Evolutionary conservation across 2,797 vertebrate genomes (phyloP).

Genomic region (Kryptolebias ocellatus): DNA sequence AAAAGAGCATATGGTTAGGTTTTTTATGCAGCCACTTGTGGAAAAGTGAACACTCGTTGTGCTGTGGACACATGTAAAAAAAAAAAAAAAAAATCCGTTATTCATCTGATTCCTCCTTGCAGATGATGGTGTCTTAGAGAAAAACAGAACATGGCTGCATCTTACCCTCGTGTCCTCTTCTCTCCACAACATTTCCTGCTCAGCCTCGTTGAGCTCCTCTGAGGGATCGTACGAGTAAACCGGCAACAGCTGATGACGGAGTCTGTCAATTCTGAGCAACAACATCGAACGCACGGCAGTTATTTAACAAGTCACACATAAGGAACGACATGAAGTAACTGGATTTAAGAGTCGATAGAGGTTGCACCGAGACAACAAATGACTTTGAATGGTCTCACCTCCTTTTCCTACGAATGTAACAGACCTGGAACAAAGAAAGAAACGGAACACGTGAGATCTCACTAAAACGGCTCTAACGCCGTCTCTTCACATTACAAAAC

Average conservation of each 20-base stretch:
- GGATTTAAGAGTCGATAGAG: background rate
- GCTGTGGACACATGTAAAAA: too few relatives aligned
- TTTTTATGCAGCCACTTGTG: too few relatives aligned
- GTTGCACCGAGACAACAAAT: background rate
- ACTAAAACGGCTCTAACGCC: too few relatives aligned
- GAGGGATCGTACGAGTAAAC: conserved; percentile 94
- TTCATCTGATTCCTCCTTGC: background rate
- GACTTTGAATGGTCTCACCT: conserved; percentile 64
- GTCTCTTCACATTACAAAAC: too few relatives aligned
- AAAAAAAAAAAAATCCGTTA: too few relatives aligned
- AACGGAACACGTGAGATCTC: too few relatives aligned
- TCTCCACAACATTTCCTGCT: conserved; percentile 90
- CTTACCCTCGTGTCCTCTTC: conserved; percentile 89
- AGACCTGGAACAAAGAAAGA: conserved; percentile 71
- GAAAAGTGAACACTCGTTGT: too few relatives aligned
- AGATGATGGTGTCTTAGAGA: background rate
- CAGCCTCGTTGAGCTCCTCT: conserved; percentile 91
- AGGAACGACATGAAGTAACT: background rate
- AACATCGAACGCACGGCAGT: background rate
- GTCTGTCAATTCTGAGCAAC: conserved; percentile 85
- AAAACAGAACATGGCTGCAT: background rate
- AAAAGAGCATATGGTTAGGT: background rate
- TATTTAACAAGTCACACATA: background rate
- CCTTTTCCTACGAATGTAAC: conserved; percentile 81
- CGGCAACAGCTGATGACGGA: conserved; percentile 93